Base-by-base conservation (phyloP, 2,113 vertebrate species). In the Rafetus swinhoei region DNA sequence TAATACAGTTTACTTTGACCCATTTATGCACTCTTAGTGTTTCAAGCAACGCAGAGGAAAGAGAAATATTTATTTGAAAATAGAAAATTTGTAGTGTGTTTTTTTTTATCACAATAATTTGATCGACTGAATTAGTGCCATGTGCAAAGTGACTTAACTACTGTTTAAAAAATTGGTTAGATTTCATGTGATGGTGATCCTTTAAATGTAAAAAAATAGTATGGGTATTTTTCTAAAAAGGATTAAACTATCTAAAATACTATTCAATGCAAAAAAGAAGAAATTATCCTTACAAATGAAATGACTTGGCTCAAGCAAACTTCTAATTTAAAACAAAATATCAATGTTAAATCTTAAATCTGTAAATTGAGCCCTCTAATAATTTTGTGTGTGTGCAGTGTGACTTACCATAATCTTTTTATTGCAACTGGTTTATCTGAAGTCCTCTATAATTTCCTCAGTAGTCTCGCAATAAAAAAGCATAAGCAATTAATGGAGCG, bases 1-100 rank as follows among this genome's bases (percentile, higher is more conserved):
- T 62, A 7, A 83, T 57, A 9, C 2, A 72, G 76, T 39, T 85
- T 93, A 21, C 80, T 94, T 89, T 79, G 45, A 24, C 90, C 27
- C 18, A 11, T 84, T 3, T 87, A 74, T n/a, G 65, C 32, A 69
- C 19, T 45, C 39, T 39, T 39, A 39, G 39, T 39, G 39, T 39
- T 39, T 89, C 77, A 29, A 32, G 76, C 24, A 85, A 56, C 1
- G 1, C 19, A 56, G 29, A 69, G 18, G 32, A n/a, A 25, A 45
- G 50, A 86, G 81, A 91, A 10, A 0, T 22, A 76, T 76, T 88
- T 85, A 15, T 77, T 91, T 88, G 79, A 74, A 87, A 94, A 9
- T 1, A 4, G 18, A 52, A 29, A 82, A 9, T 2, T 32, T 69
- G 65, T 8, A 9, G 3, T 69, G 14, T 65, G 60, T 7, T 69